Evolutionary conservation across 2,888 invertebrate genomes (phyloP), one percentile per base, ranked within the genome.

Genomic region (Drosophila falleni): DNA sequence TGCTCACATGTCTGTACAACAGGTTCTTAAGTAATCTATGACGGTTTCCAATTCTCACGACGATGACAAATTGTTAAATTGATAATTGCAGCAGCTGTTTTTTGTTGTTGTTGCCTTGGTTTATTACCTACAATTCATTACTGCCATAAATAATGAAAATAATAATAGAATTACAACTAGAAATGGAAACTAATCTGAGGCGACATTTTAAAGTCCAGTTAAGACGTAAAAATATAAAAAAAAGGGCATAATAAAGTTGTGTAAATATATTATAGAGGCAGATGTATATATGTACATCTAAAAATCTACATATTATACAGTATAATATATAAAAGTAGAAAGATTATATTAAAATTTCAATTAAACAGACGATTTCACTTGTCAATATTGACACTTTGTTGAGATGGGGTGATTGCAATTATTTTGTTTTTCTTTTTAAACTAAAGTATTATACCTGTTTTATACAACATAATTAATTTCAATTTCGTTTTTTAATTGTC

Each of bases 141-240:
- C 54, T 47, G 69, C 59, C 75, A 76, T 39, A 77, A 69, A 65
- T 54, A 50, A 71, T 39, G n/a, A 54, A n/a, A 50, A 54, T 31
- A 47, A 13, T 63, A 42, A 51, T 65, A 16, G 19, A 44, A 53
- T 35, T 61, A n/a, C 9, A 23, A 35, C 53, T 47, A 6, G 23
- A 47, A 56, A 47, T 42, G 23, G 6, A 46, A 72, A 67, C 53
- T 76, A 58, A 76, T 63, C 77, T 23, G n/a, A n/a, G 39, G 9
- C 11, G 76, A 66, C 66, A 29, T n/a, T 51, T 56, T n/a, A 1
- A 54, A 41, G 50, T 44, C 41, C 44, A 26, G 13, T 63, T 50
- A 59, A 49, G 64, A 42, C 37, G 10, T 29, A 23, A 33, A 49
- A 41, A 31, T 19, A 29, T 19, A 31, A 15, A n/a, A 51, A 9